Evolutionary conservation across 2,797 vertebrate species (phyloP).

Genomic region (Tiaroga cobitis): DNA sequence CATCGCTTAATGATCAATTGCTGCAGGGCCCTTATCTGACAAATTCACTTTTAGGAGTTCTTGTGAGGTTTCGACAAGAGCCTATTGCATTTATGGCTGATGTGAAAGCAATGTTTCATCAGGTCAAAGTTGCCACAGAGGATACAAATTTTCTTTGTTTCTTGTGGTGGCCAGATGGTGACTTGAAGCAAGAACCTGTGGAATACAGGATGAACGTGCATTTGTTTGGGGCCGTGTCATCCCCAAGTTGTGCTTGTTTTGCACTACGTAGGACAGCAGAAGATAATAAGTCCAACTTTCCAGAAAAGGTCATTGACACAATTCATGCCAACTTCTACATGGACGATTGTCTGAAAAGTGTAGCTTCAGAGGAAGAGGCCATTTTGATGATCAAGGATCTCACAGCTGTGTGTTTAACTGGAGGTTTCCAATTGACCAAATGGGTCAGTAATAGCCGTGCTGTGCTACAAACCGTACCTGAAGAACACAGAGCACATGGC

Average conservation of each 20-base stretch:
- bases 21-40: neutral
- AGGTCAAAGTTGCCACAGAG: neutral
- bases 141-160: neutral
- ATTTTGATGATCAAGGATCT: too few relatives aligned
- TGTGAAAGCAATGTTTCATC: neutral
- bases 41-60: neutral
- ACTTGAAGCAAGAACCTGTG: neutral
- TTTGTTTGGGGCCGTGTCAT: neutral
- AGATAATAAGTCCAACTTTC: neutral
- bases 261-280: constrained; percentile 9
- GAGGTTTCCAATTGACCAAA: too few relatives aligned
- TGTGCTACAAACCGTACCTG: too few relatives aligned
- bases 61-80: constrained; percentile 2
- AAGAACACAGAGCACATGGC: too few relatives aligned
- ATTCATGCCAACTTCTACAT: too few relatives aligned
- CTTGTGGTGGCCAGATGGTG: constrained; percentile 33
- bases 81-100: constrained; percentile 11
- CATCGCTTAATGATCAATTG: constrained; percentile 3
- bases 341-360: too few relatives aligned
- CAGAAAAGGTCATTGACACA: neutral
- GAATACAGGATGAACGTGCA: neutral
- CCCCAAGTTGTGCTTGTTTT: constrained; percentile 22
- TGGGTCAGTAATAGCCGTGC: too few relatives aligned
- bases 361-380: too few relatives aligned
- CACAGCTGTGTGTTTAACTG: too few relatives aligned